Conservation (phyloP, 35 echinoderm and acorn worm species). For the Chiridota heheva region DNA sequence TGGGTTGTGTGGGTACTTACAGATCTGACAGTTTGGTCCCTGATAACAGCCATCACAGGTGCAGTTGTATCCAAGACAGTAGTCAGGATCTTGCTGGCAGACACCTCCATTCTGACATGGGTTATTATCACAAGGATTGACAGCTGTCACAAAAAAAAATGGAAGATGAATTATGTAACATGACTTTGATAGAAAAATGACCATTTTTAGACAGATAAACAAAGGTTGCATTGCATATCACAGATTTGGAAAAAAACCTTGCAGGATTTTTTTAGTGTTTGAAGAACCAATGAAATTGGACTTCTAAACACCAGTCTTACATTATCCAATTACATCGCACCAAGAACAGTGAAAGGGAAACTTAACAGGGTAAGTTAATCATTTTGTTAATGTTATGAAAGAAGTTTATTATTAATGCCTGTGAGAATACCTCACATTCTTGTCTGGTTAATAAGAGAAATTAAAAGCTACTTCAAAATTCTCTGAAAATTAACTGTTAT, state of each 20-base stretch:
- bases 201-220: background rate
- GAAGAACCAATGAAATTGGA: no score
- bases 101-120: slow-evolving; percentile 69
- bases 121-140: slow-evolving; percentile 59
- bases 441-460: no score
- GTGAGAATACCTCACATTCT: no score
- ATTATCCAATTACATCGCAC: no score
- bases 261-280: background rate
- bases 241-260: background rate
- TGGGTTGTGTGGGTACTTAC: slow-evolving; percentile 49
- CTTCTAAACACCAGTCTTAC: no score
- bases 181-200: background rate
- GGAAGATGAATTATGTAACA: background rate
- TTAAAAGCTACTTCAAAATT: no score
- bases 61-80: slow-evolving; percentile 55
- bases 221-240: background rate
- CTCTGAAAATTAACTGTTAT: no score
- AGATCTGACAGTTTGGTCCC: slow-evolving; percentile 44
- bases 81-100: slow-evolving; percentile 58
- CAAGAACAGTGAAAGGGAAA: no score
- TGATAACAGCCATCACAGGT: slow-evolving; percentile 59
- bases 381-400: no score
- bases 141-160: slow-evolving; percentile 51
- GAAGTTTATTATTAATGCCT: no score
- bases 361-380: no score